Percentiles rank a stretch among this genome's conserved stretches.
phyloP scores from a whole-genome alignment of 2,888 invertebrate species.

The Cylindroiulus punctatus region DNA sequence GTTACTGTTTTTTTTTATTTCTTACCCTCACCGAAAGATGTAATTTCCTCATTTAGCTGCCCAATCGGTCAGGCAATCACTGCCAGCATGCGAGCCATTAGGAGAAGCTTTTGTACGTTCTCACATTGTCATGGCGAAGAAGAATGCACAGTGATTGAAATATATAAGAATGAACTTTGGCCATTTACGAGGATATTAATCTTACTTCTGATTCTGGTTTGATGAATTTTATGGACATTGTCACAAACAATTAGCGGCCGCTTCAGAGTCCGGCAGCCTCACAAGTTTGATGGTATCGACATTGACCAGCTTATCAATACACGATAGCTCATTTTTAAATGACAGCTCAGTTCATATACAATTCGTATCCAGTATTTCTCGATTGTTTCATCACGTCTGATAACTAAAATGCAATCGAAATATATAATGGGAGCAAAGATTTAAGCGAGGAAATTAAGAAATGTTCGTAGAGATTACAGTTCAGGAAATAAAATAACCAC shows the following conservation, averaged over 20 bases:
- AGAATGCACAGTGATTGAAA: too few species aligned
- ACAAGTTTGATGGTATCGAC: neutral
- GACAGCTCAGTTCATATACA: neutral
- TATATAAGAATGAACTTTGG: neutral
- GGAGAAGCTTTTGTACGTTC: too few species aligned
- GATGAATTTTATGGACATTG: neutral
- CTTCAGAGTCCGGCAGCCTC: neutral
- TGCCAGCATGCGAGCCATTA: too few species aligned
- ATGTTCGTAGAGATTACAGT: neutral
- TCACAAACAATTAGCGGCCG: neutral
- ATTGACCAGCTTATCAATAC: neutral
- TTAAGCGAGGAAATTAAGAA: neutral
- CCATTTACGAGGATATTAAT: neutral
- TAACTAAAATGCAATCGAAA: neutral
- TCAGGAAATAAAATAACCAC: constrained; percentile 17
- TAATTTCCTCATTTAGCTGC: too few species aligned
- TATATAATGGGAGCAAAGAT: constrained; percentile 1
- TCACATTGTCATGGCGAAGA: too few species aligned
- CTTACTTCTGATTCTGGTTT: neutral
- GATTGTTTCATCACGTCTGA: neutral
- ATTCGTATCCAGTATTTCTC: neutral
- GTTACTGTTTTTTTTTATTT: too few species aligned
- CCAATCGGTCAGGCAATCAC: too few species aligned
- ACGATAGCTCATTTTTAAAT: neutral
- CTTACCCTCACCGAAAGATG: too few species aligned